Base-by-base conservation (phyloP, 2,888 invertebrate species). In the Oeneis ivallda region DNA sequence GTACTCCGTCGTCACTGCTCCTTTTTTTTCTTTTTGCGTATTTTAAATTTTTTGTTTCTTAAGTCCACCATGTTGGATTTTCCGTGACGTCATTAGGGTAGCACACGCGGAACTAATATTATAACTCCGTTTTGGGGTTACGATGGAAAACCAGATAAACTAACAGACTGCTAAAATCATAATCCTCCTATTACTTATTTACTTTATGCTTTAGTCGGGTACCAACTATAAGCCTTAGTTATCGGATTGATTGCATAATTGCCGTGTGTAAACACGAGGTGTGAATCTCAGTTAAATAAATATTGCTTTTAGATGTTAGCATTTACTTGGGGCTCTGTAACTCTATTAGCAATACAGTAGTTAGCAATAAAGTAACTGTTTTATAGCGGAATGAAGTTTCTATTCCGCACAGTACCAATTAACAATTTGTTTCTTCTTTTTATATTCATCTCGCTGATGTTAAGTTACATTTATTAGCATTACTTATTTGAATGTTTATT, bases 41-140 rank as follows among this genome's bases (percentile, higher is more conserved):
- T n/a, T n/a, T n/a, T n/a, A n/a, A n/a, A n/a, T n/a, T n/a, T n/a
- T n/a, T n/a, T n/a, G n/a, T n/a, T n/a, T n/a, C n/a, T n/a, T n/a
- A n/a, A n/a, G 47, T 47, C 47, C 47, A 47, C 47, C 47, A 47
- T 47, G 47, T 47, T 47, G 47, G 47, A 47, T 47, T 17, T 47
- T 3, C 7, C 10, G 15, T 47, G 47, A 47, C 47, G 47, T 47
- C 47, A 47, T 47, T 43, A 43, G n/a, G n/a, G n/a, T n/a, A n/a
- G n/a, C n/a, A n/a, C 1, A 43, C 13, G 43, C 43, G n/a, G n/a
- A n/a, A 41, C 41, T 41, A 41, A 41, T 11, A n/a, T 13, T 5
- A 41, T 10, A 11, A 13, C 1, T 41, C 13, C 13, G 2, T 41
- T 41, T 13, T 5, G 41, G 13, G 13, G 2, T 13, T 5, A 13